Evolutionary conservation across 2,888 invertebrate species (phyloP).

Genomic region (Tipula confusa): DNA sequence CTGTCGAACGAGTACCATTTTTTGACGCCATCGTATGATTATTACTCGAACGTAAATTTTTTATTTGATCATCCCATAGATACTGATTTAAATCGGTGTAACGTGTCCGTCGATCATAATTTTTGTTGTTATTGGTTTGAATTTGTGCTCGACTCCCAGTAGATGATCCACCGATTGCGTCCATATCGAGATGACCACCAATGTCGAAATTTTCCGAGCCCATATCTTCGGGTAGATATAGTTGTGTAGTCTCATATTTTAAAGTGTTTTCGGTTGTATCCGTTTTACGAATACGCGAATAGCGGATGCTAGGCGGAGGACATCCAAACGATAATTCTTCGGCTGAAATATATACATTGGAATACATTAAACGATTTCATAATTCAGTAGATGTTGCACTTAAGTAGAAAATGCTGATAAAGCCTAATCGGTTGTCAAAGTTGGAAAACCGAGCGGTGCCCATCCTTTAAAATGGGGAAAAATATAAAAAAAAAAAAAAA

Average conservation of each 20-base stretch:
- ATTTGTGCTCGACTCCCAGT: not conserved
- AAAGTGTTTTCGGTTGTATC: slow-evolving; percentile 48
- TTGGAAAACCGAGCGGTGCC: too few relatives aligned
- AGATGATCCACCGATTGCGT: not conserved
- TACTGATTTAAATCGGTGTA: slow-evolving; percentile 47
- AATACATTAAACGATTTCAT: too few relatives aligned
- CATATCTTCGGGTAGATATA: slow-evolving; percentile 48
- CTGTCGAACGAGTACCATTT: not conserved
- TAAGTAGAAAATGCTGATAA: too few relatives aligned
- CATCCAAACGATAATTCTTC: slow-evolving; percentile 49
- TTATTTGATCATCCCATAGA: slow-evolving; percentile 32
- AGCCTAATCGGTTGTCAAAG: too few relatives aligned
- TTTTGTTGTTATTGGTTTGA: slow-evolving; percentile 30
- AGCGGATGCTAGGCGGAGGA: slow-evolving; percentile 48
- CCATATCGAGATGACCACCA: not conserved
- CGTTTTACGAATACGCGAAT: slow-evolving; percentile 42
- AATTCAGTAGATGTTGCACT: too few relatives aligned
- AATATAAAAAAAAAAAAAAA: too few relatives aligned
- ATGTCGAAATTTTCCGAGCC: slow-evolving; percentile 36
- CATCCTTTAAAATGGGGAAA: too few relatives aligned
- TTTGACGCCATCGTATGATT: not conserved
- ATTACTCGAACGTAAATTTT: slow-evolving; percentile 6
- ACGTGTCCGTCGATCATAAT: slow-evolving; percentile 35
- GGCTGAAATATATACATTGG: too few relatives aligned
- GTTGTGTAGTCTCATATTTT: slow-evolving; percentile 47